Evolutionary conservation across 2,113 vertebrate genomes (phyloP).

Genomic region (Gymnobelideus leadbeateri): DNA sequence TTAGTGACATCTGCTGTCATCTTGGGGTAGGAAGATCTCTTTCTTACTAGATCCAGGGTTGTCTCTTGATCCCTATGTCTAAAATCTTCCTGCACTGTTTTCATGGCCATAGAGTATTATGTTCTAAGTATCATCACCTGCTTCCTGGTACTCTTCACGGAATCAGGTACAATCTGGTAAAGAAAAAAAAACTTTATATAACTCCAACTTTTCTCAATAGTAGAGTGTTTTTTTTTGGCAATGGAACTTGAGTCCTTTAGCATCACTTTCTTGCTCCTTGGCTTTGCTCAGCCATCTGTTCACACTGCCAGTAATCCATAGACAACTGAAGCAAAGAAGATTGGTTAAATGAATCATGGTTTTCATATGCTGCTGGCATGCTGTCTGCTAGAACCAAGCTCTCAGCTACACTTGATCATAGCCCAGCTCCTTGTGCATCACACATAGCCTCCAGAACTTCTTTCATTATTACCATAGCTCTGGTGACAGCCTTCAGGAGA

Average conservation of each 20-base stretch:
- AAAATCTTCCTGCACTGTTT: not conserved
- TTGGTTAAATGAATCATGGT: not conserved
- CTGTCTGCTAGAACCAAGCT: not conserved
- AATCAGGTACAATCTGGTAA: not conserved
- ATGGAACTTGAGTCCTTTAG: not conserved
- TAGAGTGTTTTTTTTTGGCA: not conserved
- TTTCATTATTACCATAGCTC: not conserved
- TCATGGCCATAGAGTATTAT: not conserved
- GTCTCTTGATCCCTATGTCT: not conserved
- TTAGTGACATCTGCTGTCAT: not conserved
- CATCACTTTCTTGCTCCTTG: not conserved
- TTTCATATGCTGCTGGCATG: not conserved
- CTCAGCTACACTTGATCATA: not conserved
- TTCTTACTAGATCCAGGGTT: not conserved
- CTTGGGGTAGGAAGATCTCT: not conserved
- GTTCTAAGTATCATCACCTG: not conserved
- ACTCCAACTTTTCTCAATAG: not conserved
- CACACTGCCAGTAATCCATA: not conserved
- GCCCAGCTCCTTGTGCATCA: not conserved
- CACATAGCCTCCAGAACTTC: not conserved
- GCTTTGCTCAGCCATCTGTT: not conserved
- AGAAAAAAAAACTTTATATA: not conserved
- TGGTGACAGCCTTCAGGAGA: not conserved
- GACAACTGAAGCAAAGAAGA: constrained; percentile 1
- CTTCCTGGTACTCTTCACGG: not conserved